Evolutionary conservation across 1,140 invertebrate genomes (phyloP).

Genomic region (Panulirus ornatus): DNA sequence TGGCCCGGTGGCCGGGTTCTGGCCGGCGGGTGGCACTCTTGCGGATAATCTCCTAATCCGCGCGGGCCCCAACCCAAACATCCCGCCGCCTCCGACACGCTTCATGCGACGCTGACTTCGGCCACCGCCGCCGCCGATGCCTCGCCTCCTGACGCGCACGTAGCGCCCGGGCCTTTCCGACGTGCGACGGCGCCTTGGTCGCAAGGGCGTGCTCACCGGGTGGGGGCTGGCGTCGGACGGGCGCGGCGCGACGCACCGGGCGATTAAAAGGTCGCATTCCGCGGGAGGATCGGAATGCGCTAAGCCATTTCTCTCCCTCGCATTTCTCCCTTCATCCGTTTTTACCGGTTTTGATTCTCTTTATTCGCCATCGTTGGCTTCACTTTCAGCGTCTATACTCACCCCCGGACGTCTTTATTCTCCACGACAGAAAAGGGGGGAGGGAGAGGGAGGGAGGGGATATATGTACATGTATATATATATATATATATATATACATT

Average conservation of each 20-base stretch:
- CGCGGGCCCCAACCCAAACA: conserved; percentile 75
- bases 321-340: conserved; percentile 73
- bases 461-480: too few relatives aligned
- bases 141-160: not conserved
- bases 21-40: conserved; percentile 67
- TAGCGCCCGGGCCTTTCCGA: not conserved
- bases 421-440: not conserved
- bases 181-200: too few relatives aligned
- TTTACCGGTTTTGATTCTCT: conserved; percentile 73
- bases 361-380: conserved; percentile 71
- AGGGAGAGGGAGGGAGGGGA: too few relatives aligned
- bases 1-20: conserved; percentile 63
- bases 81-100: conserved; percentile 66
- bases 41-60: conserved; percentile 74
- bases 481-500: too few relatives aligned
- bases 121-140: not conserved
- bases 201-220: too few relatives aligned
- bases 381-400: conserved; percentile 60
- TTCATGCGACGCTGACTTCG: conserved; percentile 41
- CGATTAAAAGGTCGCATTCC: conserved; percentile 22
- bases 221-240: not conserved
- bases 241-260: not conserved
- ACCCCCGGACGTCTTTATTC: conserved; percentile 52
- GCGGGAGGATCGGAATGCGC: conserved; percentile 50
- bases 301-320: conserved; percentile 72